Percentiles rank a stretch among this genome's conserved stretches.
Evolutionary conservation across 2,888 invertebrate species (phyloP).

Genomic region (Brachypalpus laphriformis): DNA sequence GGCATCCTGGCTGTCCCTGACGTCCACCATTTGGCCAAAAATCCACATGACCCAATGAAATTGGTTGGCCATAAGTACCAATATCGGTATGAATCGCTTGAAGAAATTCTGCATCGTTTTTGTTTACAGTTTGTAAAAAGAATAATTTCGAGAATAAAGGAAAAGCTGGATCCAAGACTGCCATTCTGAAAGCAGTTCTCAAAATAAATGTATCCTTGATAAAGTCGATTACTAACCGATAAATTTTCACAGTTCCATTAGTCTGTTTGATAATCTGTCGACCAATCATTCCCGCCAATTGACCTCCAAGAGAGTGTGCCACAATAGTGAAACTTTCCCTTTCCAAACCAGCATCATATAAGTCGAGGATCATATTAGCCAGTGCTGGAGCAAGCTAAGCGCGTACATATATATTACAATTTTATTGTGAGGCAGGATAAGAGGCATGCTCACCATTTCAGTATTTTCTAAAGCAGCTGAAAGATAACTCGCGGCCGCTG

Average conservation of each 20-base stretch:
- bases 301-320: slow-evolving; percentile 57
- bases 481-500: slow-evolving; percentile 43
- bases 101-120: slow-evolving; percentile 48
- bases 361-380: slow-evolving; percentile 12
- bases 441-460: background rate
- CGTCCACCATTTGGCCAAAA: slow-evolving; percentile 68
- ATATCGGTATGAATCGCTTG: slow-evolving; percentile 59
- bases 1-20: slow-evolving; percentile 63
- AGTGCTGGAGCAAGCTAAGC: slow-evolving; percentile 25
- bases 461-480: slow-evolving; percentile 36
- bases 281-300: slow-evolving; percentile 49
- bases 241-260: slow-evolving; percentile 16
- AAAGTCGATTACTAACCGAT: slow-evolving; percentile 8
- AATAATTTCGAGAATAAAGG: slow-evolving; percentile 37
- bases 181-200: slow-evolving; percentile 32
- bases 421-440: background rate
- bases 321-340: slow-evolving; percentile 33
- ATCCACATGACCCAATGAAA: slow-evolving; percentile 41
- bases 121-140: slow-evolving; percentile 19
- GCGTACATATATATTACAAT: background rate
- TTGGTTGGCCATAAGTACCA: slow-evolving; percentile 55
- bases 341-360: slow-evolving; percentile 34
- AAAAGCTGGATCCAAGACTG: slow-evolving; percentile 52
- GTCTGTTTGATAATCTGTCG: slow-evolving; percentile 35
- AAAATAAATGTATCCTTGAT: background rate